Conservation (phyloP, 2,113 vertebrate genomes). For the Dinomys branickii region DNA sequence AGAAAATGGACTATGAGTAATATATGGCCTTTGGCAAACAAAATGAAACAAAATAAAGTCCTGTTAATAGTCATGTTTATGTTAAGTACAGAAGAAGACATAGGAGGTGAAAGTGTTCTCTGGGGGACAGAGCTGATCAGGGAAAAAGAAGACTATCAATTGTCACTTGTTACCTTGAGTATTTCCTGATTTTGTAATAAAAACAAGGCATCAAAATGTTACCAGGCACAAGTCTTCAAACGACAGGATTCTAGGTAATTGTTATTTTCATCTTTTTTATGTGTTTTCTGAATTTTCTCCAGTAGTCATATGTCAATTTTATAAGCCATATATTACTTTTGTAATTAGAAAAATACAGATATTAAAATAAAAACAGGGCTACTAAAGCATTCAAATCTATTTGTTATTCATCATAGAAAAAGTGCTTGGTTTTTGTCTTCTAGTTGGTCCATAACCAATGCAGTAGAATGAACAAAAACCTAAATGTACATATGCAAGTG, state of each 20-base stretch:
- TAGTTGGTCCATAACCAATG: neutral
- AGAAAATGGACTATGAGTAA: neutral
- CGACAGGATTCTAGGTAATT: neutral
- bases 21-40: neutral
- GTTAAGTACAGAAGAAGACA: neutral
- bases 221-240: neutral
- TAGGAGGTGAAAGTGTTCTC: neutral
- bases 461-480: neutral
- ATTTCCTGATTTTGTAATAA: conserved; percentile 9
- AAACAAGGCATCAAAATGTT: neutral
- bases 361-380: neutral
- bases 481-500: neutral
- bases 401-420: neutral
- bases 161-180: neutral
- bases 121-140: neutral
- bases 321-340: neutral
- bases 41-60: neutral
- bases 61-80: neutral
- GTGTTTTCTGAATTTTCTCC: neutral
- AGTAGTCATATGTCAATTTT: neutral
- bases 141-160: neutral
- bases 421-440: neutral
- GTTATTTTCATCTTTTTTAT: neutral
- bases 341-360: neutral
- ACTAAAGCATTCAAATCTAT: neutral